Percentiles rank a stretch among this genome's conserved stretches.
Conservation (phyloP, 37 sponge, comb jelly and placozoan species). For the Aplysina aerophoba region DNA sequence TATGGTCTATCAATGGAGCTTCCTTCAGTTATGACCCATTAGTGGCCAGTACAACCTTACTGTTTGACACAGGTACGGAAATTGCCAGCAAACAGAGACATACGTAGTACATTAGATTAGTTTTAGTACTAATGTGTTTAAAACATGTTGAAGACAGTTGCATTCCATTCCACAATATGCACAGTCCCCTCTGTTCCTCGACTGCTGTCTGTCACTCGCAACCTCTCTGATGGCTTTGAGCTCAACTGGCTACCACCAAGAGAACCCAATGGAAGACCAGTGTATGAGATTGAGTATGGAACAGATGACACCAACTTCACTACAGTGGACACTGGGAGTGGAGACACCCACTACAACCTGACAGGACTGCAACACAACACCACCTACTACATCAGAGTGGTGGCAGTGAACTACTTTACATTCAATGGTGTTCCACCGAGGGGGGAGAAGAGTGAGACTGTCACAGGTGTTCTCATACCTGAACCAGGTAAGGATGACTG, state of each 20-base stretch:
- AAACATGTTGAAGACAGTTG: too few species aligned
- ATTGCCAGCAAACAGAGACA: too few species aligned
- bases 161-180: too few species aligned
- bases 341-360: conserved; percentile 23
- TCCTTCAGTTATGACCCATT: neutral
- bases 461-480: too few species aligned
- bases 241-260: conserved; percentile 9
- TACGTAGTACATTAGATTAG: too few species aligned
- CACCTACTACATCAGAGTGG: conserved; percentile 34
- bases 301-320: conserved; percentile 20
- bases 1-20: neutral
- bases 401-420: conserved; percentile 20
- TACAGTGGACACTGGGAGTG: conserved; percentile 19
- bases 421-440: neutral
- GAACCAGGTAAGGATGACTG: too few species aligned
- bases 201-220: neutral
- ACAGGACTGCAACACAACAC: conserved; percentile 26
- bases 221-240: neutral
- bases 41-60: too few species aligned
- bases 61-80: too few species aligned
- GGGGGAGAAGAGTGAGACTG: too few species aligned
- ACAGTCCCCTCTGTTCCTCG: conserved; percentile 11
- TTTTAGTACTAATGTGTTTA: too few species aligned
- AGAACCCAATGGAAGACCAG: neutral
- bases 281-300: conserved; percentile 3